These are phyloP conservation scores for Ctena decussata DNA, from an alignment of 2,888 invertebrate genomes.

Conservation along the genomic window DNA sequence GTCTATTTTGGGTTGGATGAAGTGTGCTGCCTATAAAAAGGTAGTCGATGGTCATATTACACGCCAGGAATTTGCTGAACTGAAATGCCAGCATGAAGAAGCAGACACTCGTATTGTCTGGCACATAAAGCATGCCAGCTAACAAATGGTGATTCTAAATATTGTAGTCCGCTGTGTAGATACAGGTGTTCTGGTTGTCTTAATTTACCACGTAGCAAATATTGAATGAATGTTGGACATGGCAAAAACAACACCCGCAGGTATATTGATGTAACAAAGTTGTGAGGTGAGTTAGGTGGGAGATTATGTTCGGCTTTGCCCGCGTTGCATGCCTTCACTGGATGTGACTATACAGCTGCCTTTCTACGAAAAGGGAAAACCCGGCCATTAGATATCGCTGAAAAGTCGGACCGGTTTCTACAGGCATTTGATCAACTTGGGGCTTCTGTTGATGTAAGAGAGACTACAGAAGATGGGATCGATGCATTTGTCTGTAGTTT, in stretches of 20 bases:
- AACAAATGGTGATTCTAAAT: neutral
- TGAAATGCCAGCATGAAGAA: constrained; percentile 31
- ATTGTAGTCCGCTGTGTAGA: neutral
- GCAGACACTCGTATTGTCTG: constrained; percentile 31
- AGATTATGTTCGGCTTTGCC: neutral
- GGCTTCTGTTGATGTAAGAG: neutral
- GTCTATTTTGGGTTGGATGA: constrained; percentile 28
- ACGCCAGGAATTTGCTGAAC: neutral
- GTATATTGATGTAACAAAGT: neutral
- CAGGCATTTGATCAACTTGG: neutral
- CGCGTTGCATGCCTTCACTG: constrained; percentile 27
- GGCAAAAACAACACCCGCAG: neutral
- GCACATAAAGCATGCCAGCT: neutral
- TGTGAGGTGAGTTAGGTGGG: neutral
- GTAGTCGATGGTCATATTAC: neutral
- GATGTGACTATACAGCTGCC: constrained; percentile 27
- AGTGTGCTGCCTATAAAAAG: neutral
- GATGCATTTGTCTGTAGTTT: constrained; percentile 18
- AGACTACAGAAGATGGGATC: neutral
- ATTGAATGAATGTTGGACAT: neutral
- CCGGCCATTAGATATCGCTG: neutral
- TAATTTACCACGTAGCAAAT: neutral
- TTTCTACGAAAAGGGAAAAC: constrained; percentile 10
- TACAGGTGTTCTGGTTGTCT: neutral
- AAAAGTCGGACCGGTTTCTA: neutral